Evolutionary conservation across 1,140 invertebrate genomes (phyloP).

Genomic region (Brachionus rotundiformis): DNA sequence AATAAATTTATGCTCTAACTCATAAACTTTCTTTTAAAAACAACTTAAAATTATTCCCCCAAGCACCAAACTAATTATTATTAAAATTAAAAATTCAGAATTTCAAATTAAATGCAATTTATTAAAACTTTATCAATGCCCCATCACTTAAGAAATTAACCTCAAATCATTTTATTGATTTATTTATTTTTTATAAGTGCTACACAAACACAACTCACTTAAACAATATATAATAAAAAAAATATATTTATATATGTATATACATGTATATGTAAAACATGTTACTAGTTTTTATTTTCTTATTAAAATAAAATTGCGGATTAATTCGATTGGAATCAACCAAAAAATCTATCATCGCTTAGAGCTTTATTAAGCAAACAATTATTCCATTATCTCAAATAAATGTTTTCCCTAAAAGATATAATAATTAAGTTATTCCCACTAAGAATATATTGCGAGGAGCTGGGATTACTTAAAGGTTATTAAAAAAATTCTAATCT

Average conservation of each 20-base stretch:
- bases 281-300: background rate
- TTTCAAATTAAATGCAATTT: background rate
- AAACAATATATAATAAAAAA: too few species aligned
- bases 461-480: slow-evolving; percentile 7
- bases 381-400: slow-evolving; percentile 16
- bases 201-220: too few species aligned
- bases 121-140: background rate
- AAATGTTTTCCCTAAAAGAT: background rate
- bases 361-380: background rate
- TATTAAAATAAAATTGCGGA: background rate
- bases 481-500: slow-evolving; percentile 17
- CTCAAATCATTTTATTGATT: too few species aligned
- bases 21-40: background rate
- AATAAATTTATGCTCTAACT: background rate
- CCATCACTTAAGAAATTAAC: background rate
- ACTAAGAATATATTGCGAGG: background rate
- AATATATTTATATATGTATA: too few species aligned
- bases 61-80: background rate
- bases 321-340: background rate
- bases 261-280: too few species aligned
- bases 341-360: slow-evolving; percentile 3
- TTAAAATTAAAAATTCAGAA: background rate
- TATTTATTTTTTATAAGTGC: too few species aligned
- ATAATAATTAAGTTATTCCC: background rate
- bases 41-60: background rate